Evolutionary conservation across 2,797 vertebrate species (phyloP).

Genomic region (Scolopax rusticola): DNA sequence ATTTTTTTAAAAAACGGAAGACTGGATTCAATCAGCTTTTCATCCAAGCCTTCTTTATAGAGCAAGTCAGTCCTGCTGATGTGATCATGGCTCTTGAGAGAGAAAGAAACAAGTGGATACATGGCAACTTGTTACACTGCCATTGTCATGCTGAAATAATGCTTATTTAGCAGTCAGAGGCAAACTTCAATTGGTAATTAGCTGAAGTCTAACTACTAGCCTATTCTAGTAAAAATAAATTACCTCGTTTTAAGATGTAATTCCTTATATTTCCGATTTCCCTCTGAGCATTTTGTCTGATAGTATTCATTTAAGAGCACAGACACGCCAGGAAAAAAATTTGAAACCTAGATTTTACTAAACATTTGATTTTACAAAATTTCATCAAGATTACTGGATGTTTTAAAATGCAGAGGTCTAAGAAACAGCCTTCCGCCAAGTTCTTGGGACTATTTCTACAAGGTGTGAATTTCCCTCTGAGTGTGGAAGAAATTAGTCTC

Average conservation of each 20-base stretch:
- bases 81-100: neutral
- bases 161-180: neutral
- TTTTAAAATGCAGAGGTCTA: neutral
- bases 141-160: neutral
- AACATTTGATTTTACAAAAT: neutral
- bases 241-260: neutral
- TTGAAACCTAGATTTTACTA: neutral
- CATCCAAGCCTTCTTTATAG: neutral
- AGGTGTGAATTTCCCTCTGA: neutral
- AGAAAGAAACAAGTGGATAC: neutral
- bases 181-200: neutral
- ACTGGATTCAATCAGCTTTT: neutral
- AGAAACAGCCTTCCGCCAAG: neutral
- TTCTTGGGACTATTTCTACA: neutral
- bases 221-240: neutral
- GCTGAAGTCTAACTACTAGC: neutral
- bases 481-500: neutral
- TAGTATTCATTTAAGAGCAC: neutral
- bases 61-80: neutral
- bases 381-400: neutral
- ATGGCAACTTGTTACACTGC: fast-evolving
- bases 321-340: neutral
- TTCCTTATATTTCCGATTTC: neutral
- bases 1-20: neutral
- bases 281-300: neutral